A percentile compares a stretch with the other conserved stretches of the same genome.
phyloP scores from a whole-genome alignment of 2,888 invertebrate species.

The Tholera decimalis region DNA sequence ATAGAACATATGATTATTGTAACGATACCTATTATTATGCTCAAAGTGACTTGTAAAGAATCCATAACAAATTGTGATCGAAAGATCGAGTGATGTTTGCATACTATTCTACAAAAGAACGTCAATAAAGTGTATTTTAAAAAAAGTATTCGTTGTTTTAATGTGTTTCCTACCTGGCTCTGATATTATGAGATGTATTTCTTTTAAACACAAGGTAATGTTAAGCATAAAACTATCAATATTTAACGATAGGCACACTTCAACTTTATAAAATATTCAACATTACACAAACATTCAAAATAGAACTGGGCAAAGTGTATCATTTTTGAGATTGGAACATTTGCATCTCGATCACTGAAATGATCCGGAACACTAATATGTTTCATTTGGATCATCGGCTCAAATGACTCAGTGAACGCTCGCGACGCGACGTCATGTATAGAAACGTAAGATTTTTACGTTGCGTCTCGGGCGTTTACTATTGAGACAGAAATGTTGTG shows the following conservation, averaged over 20 bases:
- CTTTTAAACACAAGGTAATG: neutral
- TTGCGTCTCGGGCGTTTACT: too few species aligned
- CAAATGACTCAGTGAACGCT: too few species aligned
- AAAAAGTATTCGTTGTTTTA: slow-evolving; percentile 76
- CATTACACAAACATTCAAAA: neutral
- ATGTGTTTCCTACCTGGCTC: slow-evolving; percentile 27
- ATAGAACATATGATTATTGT: slow-evolving; percentile 67
- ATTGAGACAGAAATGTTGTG: too few species aligned
- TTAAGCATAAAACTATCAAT: neutral
- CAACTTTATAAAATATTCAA: neutral
- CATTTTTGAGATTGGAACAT: too few species aligned
- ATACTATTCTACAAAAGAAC: slow-evolving; percentile 89
- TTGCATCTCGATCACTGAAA: too few species aligned
- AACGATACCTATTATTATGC: slow-evolving; percentile 79
- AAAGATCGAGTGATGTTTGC: slow-evolving; percentile 88
- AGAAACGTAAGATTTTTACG: too few species aligned
- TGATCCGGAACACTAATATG: too few species aligned
- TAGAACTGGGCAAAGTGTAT: too few species aligned
- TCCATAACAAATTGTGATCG: slow-evolving; percentile 78
- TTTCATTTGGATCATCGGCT: too few species aligned
- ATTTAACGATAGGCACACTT: slow-evolving; percentile 8
- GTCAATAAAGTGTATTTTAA: slow-evolving; percentile 91
- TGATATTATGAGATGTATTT: slow-evolving; percentile 28
- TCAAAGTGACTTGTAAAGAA: slow-evolving; percentile 85
- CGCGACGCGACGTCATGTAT: too few species aligned